Evolutionary conservation across 53 echinoderm and acorn worm genomes (phyloP).

Genomic region (Mesocentrotus franciscanus): DNA sequence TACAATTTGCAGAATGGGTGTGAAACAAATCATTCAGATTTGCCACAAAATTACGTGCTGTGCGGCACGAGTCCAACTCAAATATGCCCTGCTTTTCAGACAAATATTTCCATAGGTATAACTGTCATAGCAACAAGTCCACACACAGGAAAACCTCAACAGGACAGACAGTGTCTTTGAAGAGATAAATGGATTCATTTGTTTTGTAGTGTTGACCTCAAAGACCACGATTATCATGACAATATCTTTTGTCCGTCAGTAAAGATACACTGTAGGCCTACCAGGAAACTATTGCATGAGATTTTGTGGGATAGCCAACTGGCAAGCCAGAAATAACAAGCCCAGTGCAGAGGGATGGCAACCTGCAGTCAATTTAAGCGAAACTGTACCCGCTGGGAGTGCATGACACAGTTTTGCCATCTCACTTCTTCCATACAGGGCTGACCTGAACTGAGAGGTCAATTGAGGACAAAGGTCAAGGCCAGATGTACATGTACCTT

Average conservation of each 20-base stretch:
- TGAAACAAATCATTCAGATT: not conserved
- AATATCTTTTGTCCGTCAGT: not conserved
- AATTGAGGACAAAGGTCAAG: constrained; percentile 57
- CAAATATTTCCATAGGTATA: not conserved
- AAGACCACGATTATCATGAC: not conserved
- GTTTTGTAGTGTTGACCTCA: not conserved
- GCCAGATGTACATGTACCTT: constrained; percentile 1
- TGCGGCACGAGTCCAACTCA: not conserved
- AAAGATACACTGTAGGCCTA: not conserved
- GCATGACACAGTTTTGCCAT: constrained; percentile 38
- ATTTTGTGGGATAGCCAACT: not conserved
- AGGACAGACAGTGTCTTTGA: not conserved
- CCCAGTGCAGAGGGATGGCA: not conserved
- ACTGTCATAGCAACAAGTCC: not conserved
- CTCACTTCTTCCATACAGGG: constrained; percentile 28
- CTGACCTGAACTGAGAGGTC: constrained; percentile 44
- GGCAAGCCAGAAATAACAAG: not conserved
- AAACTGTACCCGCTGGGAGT: constrained; percentile 38
- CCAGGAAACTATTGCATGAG: not conserved
- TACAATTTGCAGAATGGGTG: not conserved
- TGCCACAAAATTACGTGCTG: not conserved
- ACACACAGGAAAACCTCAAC: not conserved
- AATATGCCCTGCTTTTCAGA: not conserved
- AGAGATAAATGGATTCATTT: not conserved
- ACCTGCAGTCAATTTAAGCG: constrained; percentile 25